Base-by-base conservation (phyloP, 2,888 invertebrate genomes). In the Meghimatium bilineatum region DNA sequence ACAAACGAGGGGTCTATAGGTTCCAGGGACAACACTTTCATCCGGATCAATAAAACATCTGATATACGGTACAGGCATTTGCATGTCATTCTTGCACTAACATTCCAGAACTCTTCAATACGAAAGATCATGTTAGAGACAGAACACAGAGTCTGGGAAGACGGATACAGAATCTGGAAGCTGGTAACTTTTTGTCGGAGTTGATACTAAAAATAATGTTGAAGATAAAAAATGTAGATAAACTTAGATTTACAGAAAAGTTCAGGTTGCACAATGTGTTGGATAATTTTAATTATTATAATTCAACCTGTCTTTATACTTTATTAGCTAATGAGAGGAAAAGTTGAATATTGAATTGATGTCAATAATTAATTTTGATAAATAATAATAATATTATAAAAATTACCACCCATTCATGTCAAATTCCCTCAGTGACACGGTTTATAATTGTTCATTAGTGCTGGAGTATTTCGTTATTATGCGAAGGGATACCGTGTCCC, bases 21-120 rank as follows among this genome's bases (percentile, higher is more conserved):
- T n/a, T n/a, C n/a, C n/a, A n/a, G n/a, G n/a, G n/a, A n/a, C n/a
- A n/a, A n/a, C n/a, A n/a, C n/a, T n/a, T n/a, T n/a, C n/a, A n/a
- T n/a, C n/a, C n/a, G n/a, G n/a, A n/a, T n/a, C n/a, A n/a, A n/a
- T n/a, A 44, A 44, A 44, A 44, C 44, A 12, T 5, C 12, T 44
- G 12, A 44, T 12, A 44, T 8, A 44, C 44, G 44, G 44, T 44
- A 44, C 5, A 8, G 44, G 5, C 5, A 44, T 44, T 44, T 44
- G 44, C 3, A 63, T n/a, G 12, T 29, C 66, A 66, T 66, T 32
- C 66, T 32, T 14, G 66, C 8, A 79, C n/a, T 29, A 12, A 72
- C 26, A 44, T 72, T 72, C 44, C 44, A n/a, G 72, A 72, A 44
- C 72, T 72, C 72, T 72, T 72, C 72, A 44, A 38, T 44, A 44